Evolutionary conservation across 2,888 invertebrate species (phyloP), one percentile per base, ranked within the genome.

Genomic region (Troides helena): DNA sequence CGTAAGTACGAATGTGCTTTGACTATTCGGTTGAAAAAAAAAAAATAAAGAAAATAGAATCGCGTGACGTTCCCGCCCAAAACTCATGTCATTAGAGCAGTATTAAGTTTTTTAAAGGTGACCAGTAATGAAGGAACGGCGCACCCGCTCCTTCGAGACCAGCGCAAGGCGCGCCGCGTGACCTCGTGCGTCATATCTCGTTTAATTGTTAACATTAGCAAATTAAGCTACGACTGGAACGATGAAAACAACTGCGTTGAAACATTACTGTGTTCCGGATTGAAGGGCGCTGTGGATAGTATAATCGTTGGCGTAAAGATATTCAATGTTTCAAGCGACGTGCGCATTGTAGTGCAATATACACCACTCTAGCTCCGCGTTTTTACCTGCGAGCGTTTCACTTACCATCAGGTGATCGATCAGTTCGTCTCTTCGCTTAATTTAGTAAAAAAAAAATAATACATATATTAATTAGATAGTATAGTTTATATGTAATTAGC

Each of bases 131-230:
- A 90, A 90, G 89, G 88, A 86, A 85, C 75, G 82, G 73, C 88
- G 82, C 86, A 78, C 89, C 90, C 89, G 85, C 90, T 92, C 92
- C 92, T 91, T 90, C 87, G 92, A 91, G 92, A 90, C 90, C 83
- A 69, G 71, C 72, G 74, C 76, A 81, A 87, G 86, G 87, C 80
- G 85, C 77, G 85, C 75, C 82, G 70, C 73, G 71, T 75, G 83
- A 77, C 85, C 81, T 84, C 82, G 86, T 85, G 84, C 83, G 81
- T 78, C 62, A 61, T 66, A 60, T 60, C 65, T 65, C 65, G 39
- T 65, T 53, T 62, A 30, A 50, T 62, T 67, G 36, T 65, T 67
- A 59, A 50, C 67, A 56, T 66, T 58, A 64, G 25, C 66, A 59
- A 56, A 63, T 65, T 62, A 62, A 66, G 25, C 25, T 50, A 58